phyloP scores from a whole-genome alignment of 2,888 invertebrate species.

The Tricholauxania praeusta region DNA sequence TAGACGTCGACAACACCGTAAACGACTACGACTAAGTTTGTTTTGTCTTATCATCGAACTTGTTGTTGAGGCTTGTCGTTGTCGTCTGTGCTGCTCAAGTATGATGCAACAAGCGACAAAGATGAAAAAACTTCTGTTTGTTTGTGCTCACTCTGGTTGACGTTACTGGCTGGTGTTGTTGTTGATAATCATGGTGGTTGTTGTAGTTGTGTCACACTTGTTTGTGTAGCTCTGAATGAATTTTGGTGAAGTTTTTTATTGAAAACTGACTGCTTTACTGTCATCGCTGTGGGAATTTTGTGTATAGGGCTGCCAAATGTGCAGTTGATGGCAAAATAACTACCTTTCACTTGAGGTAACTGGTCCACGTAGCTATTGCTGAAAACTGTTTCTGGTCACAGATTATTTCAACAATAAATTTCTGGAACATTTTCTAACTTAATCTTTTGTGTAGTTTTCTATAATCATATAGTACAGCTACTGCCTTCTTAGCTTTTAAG shows the following conservation, averaged over 20 bases:
- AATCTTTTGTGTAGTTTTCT: too few species aligned
- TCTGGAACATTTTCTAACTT: too few species aligned
- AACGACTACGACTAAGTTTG: slow-evolving; percentile 22
- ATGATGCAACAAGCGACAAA: slow-evolving; percentile 30
- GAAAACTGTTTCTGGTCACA: too few species aligned
- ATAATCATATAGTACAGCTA: too few species aligned
- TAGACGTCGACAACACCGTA: slow-evolving; percentile 4
- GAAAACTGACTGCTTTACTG: background rate
- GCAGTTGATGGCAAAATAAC: too few species aligned
- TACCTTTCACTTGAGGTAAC: too few species aligned
- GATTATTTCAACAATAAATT: too few species aligned
- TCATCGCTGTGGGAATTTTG: background rate
- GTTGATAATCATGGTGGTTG: background rate
- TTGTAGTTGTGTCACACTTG: slow-evolving; percentile 23
- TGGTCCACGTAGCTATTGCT: too few species aligned
- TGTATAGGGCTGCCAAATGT: too few species aligned
- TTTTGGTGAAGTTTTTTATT: background rate
- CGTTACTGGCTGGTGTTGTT: too few species aligned
- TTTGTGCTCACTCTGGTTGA: too few species aligned
- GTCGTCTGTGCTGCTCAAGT: slow-evolving; percentile 12
- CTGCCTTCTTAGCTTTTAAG: too few species aligned
- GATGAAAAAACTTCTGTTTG: background rate
- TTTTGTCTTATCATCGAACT: slow-evolving; percentile 35
- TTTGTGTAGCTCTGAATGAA: slow-evolving; percentile 21
- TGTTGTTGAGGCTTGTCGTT: slow-evolving; percentile 23